phyloP scores from a whole-genome alignment of 2,888 invertebrate species.

The Atrina japonica region DNA sequence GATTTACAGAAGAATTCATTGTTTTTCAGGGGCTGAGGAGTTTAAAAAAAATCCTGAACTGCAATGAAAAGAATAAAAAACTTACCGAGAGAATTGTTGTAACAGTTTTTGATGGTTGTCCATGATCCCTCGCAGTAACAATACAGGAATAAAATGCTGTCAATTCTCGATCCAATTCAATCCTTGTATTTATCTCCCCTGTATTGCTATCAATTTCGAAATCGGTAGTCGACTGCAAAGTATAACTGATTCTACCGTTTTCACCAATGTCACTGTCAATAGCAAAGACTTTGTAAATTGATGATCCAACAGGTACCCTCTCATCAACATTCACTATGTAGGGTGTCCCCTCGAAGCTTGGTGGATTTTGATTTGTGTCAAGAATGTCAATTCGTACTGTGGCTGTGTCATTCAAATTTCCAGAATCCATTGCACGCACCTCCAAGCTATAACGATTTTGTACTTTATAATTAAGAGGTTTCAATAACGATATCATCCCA shows the following conservation, averaged over 20 bases:
- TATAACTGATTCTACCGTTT: constrained; percentile 87
- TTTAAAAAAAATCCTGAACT: no score
- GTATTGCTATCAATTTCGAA: constrained; percentile 96
- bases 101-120: constrained; percentile 93
- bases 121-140: constrained; percentile 96
- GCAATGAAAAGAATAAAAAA: no score
- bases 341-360: constrained; percentile 95
- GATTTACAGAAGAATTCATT: no score
- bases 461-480: constrained; percentile 94
- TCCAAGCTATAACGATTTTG: constrained; percentile 87
- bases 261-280: constrained; percentile 96
- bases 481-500: constrained; percentile 88
- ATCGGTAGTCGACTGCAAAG: constrained; percentile 72
- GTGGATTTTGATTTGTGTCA: constrained; percentile 96
- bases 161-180: constrained; percentile 91
- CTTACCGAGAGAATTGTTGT: constrained; percentile 97
- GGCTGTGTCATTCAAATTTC: constrained; percentile 92
- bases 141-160: constrained; percentile 89
- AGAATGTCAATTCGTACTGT: constrained; percentile 95
- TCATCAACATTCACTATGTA: constrained; percentile 94
- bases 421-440: constrained; percentile 92
- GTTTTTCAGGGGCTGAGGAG: no score
- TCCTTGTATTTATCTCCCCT: constrained; percentile 94
- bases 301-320: constrained; percentile 94
- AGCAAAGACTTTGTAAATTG: constrained; percentile 94